These are phyloP conservation scores for Hylomyscus alleni DNA, from an alignment of 2,797 vertebrate genomes.

Conservation along the genomic window DNA sequence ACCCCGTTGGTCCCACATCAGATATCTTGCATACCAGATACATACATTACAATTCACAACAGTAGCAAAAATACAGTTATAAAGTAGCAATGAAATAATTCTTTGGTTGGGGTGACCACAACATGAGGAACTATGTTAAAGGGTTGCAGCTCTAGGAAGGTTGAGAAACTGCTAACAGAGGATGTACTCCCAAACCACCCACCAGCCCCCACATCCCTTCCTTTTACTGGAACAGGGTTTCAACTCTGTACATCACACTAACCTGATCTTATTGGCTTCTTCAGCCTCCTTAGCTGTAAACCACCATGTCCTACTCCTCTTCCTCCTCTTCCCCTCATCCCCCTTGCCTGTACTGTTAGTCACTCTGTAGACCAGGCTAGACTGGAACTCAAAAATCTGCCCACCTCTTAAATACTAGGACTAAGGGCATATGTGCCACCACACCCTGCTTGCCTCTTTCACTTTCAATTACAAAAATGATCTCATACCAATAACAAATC, in stretches of 20 bases:
- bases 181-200: not conserved
- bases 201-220: not conserved
- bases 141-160: not conserved
- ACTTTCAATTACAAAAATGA: conserved; percentile 30
- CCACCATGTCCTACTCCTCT: not conserved
- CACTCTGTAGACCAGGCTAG: not conserved
- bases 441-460: not conserved
- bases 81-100: not conserved
- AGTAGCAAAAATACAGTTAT: not conserved
- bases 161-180: not conserved
- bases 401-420: not conserved
- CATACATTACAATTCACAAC: not conserved
- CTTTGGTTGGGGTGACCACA: not conserved
- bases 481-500: conserved; percentile 36
- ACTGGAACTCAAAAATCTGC: not conserved
- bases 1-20: not conserved
- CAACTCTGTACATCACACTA: not conserved
- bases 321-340: not conserved
- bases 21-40: not conserved
- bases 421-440: not conserved
- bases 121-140: not conserved
- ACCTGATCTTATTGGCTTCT: not conserved
- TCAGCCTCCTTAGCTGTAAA: not conserved
- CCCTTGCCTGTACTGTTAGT: not conserved
- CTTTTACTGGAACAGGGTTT: not conserved